Evolutionary conservation across 2,888 invertebrate genomes (phyloP), one percentile per base, ranked within the genome.

Genomic region (Mimumesa dahlbomi): DNA sequence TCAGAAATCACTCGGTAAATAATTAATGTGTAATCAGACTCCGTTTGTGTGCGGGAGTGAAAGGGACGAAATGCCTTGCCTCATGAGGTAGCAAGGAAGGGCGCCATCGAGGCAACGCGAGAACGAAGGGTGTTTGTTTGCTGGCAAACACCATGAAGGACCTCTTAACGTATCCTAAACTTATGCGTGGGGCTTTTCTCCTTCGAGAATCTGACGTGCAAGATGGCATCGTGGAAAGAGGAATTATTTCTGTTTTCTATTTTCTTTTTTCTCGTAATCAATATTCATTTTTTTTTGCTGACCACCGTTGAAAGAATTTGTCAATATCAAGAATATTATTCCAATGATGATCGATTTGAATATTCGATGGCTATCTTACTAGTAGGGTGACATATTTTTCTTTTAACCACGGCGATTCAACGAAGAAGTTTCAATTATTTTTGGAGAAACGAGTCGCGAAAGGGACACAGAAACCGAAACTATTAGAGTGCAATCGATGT

Each of bases 11-110:
- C 81, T 84, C 75, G 80, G 82, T 89, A 86, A 88, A 89, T 89
- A 87, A 89, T 89, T 89, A 85, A 88, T 87, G 80, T 83, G 85
- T 85, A 87, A 89, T 89, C 87, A 89, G 84, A 78, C 77, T 78
- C 83, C 71, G 82, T 80, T 84, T 84, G 82, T 77, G 75, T 77
- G 80, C 75, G 75, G 70, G 64, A 81, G 75, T 67, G 79, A 73
- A 76, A 68, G 67, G 79, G 67, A 77, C 73, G 81, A 73, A 71
- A 70, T 71, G 70, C 70, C 64, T 50, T 56, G 71, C 52, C 75
- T 67, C 67, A 68, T 71, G 54, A 67, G 72, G 75, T 61, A 69
- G n/a, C n/a, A n/a, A n/a, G 67, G 72, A 79, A 82, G 85, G 85
- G 85, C 87, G 85, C 85, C 84, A 82, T 79, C 73, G 75, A 74